A percentile compares a stretch with the other conserved stretches of the same genome.
phyloP scores from a whole-genome alignment of 1,140 invertebrate genomes.

The Hesperophylax magnus region DNA sequence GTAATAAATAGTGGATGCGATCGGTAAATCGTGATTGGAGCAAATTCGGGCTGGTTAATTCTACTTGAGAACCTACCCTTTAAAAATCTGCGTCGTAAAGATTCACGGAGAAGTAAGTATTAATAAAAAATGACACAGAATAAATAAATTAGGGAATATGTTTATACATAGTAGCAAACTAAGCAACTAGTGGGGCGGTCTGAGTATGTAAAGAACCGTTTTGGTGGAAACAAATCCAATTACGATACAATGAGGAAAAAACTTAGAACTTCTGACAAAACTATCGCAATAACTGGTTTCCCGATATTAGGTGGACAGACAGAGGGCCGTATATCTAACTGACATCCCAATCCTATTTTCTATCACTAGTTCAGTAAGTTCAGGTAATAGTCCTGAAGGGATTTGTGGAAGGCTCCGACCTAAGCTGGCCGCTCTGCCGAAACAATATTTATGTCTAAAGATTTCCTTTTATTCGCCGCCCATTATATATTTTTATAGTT shows the following conservation, averaged over 20 bases:
- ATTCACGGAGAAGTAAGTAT: too few species aligned
- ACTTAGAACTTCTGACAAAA: constrained; percentile 7
- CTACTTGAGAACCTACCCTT: too few species aligned
- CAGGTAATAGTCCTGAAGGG: constrained; percentile 37
- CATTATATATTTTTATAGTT: constrained; percentile 52
- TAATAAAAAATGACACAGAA: too few species aligned
- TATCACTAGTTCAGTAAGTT: not conserved
- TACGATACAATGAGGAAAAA: not conserved
- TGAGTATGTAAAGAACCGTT: not conserved
- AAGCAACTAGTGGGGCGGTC: too few species aligned
- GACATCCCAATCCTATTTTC: constrained; percentile 12
- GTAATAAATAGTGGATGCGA: constrained; percentile 20
- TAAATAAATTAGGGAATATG: too few species aligned
- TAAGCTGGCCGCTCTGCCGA: constrained; percentile 37
- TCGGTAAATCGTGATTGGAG: not conserved
- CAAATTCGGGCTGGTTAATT: not conserved
- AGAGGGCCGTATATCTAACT: constrained; percentile 8
- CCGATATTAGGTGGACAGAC: not conserved
- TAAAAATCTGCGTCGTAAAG: too few species aligned
- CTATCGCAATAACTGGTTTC: not conserved
- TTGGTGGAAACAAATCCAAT: constrained; percentile 9
- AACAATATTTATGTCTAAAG: constrained; percentile 53
- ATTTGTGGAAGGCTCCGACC: constrained; percentile 38
- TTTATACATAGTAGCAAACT: too few species aligned
- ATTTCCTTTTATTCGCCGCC: constrained; percentile 52